A percentile compares a stretch with the other conserved stretches of the same genome.
phyloP scores from a whole-genome alignment of 2,113 vertebrate species.

The Chionodraco myersi region DNA sequence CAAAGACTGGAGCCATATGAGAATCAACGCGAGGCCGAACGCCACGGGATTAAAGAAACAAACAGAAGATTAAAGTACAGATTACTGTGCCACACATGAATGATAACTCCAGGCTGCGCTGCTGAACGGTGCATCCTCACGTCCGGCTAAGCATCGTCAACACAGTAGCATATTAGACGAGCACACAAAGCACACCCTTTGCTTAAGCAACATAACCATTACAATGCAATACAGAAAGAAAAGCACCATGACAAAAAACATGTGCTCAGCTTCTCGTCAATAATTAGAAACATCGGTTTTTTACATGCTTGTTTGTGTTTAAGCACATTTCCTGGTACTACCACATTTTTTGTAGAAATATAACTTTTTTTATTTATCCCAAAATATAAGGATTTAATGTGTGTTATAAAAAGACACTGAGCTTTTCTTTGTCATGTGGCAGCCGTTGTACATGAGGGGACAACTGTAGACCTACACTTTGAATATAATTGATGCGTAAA shows the following conservation, averaged over 20 bases:
- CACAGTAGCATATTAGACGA: conserved; percentile 89
- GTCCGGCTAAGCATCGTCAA: conserved; percentile 67
- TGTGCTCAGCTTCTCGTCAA: not conserved
- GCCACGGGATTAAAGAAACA: conserved; percentile 17
- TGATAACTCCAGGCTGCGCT: conserved; percentile 19
- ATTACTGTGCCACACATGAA: conserved; percentile 4
- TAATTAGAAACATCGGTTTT: too few relatives aligned
- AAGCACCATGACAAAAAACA: not conserved
- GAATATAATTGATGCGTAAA: conserved; percentile 66
- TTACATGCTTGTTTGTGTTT: too few relatives aligned
- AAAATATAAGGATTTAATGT: not conserved
- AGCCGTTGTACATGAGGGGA: conserved; percentile 38
- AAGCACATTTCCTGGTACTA: too few relatives aligned
- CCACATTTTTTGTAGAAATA: not conserved
- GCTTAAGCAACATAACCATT: conserved; percentile 83
- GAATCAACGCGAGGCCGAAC: conserved; percentile 8
- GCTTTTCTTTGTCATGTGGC: not conserved
- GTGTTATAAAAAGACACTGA: not conserved
- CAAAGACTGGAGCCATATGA: conserved; percentile 12
- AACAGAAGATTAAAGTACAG: conserved; percentile 3
- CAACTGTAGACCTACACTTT: conserved; percentile 70
- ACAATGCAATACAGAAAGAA: conserved; percentile 57
- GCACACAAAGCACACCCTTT: conserved; percentile 84
- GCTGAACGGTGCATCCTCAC: conserved; percentile 24
- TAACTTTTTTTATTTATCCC: not conserved